A percentile compares a stretch with the other conserved stretches of the same genome.
Evolutionary conservation across 1,140 invertebrate genomes (phyloP).

Genomic region (Bombyx mori): ASM3026992v2 NC_085111.1:6805001-6805500

Average conservation of each 20-base stretch:
- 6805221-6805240: slow-evolving; percentile 24
- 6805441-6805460: no score
- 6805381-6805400: no score
- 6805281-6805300: no score
- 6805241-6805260: slow-evolving; percentile 10
- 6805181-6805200: slow-evolving; percentile 28
- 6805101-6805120: slow-evolving; percentile 55
- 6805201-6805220: slow-evolving; percentile 25
- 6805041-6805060: slow-evolving; percentile 52
- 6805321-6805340: no score
- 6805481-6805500: no score
- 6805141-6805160: slow-evolving; percentile 39
- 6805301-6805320: no score
- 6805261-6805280: not conserved
- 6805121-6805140: slow-evolving; percentile 53
- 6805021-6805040: slow-evolving; percentile 43
- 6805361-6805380: no score
- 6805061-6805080: slow-evolving; percentile 60
- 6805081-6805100: slow-evolving; percentile 67
- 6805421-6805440: no score
- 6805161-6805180: slow-evolving; percentile 33
- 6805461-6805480: no score
- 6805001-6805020: slow-evolving; percentile 33
- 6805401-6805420: no score
- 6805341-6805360: no score